Evolutionary conservation across 2,113 vertebrate genomes (phyloP).

Genomic region (Myodes glareolus): DNA sequence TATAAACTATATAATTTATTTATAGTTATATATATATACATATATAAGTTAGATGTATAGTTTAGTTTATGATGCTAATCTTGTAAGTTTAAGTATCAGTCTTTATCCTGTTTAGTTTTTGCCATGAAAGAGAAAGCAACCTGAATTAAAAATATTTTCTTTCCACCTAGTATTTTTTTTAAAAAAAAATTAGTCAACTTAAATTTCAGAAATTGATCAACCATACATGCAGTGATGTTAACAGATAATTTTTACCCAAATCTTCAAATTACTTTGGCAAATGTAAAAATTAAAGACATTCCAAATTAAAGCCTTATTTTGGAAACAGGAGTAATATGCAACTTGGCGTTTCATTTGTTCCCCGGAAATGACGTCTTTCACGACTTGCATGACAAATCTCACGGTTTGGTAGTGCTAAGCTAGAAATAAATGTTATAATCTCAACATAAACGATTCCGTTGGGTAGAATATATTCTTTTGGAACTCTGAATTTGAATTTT

Average conservation of each 20-base stretch:
- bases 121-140: not conserved
- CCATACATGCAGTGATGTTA: not conserved
- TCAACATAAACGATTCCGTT: not conserved
- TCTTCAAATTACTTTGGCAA: not conserved
- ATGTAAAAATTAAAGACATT: not conserved
- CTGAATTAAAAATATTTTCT: not conserved
- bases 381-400: not conserved
- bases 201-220: not conserved
- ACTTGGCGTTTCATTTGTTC: not conserved
- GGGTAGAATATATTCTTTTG: not conserved
- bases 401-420: not conserved
- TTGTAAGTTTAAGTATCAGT: not conserved
- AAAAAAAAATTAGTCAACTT: not conserved
- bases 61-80: not conserved
- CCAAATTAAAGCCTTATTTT: not conserved
- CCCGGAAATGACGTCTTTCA: not conserved
- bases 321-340: not conserved
- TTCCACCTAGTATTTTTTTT: not conserved
- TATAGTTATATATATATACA: not conserved
- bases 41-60: not conserved
- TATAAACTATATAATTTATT: not conserved
- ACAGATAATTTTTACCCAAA: not conserved
- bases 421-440: slow-evolving; percentile 8
- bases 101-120: not conserved
- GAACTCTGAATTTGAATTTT: not conserved